Evolutionary conservation across 2,888 invertebrate species (phyloP), one percentile per base, ranked within the genome.

Genomic region (Graphium colonna): DNA sequence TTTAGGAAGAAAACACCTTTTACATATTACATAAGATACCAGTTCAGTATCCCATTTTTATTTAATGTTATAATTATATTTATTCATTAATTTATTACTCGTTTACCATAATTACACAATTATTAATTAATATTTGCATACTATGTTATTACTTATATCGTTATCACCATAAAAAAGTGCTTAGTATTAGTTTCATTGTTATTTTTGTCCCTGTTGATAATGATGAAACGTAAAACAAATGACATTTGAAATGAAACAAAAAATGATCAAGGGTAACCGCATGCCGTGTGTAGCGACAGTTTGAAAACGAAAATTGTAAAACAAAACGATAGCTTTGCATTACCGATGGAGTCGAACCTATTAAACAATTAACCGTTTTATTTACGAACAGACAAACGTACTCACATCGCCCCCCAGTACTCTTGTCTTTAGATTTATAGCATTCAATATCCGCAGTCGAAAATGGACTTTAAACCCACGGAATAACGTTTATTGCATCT

Each of bases 331-430:
- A 16, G 41, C 36, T 55, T 47, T 51, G 33, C 46, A 28, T 42
- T 43, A 31, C 31, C 42, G 46, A 51, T 55, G 43, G 21, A 51
- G 39, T 44, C 48, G 45, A 45, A 47, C 60, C 64, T 53, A 66
- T 66, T 65, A 64, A 45, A 59, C 64, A 63, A 63, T 68, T 63
- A 63, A 59, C 56, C 51, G 52, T 56, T 56, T 63, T 66, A 58
- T 57, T 57, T 55, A 58, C 57, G 49, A 52, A 46, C 18, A 18
- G 18, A 33, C 56, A 15, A 18, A 41, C 9, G 28, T 57, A 60
- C 52, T 62, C 52, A 60, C 21, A 56, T 55, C 52, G 55, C 57
- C 61, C 62, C 58, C 56, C 43, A 40, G 39, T 36, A 16, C 33
- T 56, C 33, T 51, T 44, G 44, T 31, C 15, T 36, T 33, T 17